These are phyloP conservation scores for Morpho deidamia DNA, from an alignment of 2,888 invertebrate genomes.

Conservation along the genomic window DNA sequence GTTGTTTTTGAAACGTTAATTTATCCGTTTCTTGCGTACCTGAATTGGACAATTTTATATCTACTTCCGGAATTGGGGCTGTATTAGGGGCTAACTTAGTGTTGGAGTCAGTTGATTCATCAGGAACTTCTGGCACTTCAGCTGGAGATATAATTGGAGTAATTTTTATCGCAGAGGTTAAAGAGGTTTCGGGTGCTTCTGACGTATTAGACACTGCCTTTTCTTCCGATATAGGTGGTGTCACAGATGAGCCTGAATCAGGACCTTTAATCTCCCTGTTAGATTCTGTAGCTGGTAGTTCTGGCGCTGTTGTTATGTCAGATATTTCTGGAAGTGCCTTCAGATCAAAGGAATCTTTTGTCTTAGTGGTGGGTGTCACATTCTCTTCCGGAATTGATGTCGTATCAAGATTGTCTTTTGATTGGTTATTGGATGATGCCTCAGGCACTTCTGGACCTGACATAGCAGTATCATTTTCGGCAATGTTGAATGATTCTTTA, in stretches of 20 bases:
- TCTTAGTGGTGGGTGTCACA: too few species aligned
- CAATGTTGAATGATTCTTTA: too few species aligned
- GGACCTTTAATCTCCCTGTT: not conserved
- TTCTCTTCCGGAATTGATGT: not conserved
- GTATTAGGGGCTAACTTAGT: not conserved
- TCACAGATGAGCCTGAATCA: not conserved
- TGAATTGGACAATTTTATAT: not conserved
- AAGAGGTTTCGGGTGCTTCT: not conserved
- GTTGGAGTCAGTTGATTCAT: not conserved
- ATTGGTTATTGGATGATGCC: not conserved
- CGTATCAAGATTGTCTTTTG: not conserved
- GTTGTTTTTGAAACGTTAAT: slow-evolving; percentile 13
- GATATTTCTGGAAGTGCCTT: not conserved
- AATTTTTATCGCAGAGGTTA: not conserved
- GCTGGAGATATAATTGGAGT: not conserved
- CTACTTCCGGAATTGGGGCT: not conserved
- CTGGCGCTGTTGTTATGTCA: not conserved
- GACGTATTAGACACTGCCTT: not conserved
- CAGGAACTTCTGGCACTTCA: not conserved
- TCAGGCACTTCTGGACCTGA: not conserved
- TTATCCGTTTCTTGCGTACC: slow-evolving; percentile 3
- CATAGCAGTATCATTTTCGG: not conserved
- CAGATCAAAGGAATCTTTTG: too few species aligned
- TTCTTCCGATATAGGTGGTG: not conserved
- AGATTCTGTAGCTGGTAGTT: not conserved